Evolutionary conservation across 2,888 invertebrate genomes (phyloP), one percentile per base, ranked within the genome.

Genomic region (Spodoptera exigua): DNA sequence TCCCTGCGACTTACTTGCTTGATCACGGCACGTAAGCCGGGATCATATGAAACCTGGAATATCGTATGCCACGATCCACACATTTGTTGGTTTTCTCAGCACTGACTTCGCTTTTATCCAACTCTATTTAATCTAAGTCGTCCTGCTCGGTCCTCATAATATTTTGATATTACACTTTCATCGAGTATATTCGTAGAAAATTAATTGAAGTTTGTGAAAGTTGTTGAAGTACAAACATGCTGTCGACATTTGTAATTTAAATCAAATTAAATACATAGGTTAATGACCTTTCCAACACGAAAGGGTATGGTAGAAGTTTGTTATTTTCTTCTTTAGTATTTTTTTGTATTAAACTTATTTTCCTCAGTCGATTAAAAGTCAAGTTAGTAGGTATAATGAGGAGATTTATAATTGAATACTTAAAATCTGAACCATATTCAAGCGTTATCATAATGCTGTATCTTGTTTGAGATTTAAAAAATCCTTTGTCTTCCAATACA

Each of bases 1-100:
- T 44, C 40, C 14, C 44, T 40, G 51, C 47, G 45, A 51, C 13
- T 7, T 55, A 39, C 13, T 53, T 45, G 56, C 27, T 27, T 27
- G 27, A 27, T 5, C 27, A 27, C 27, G 16, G 16, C 44, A 57
- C 16, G 27, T 49, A 66, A 48, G 39, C 45, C 32, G 17, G 21
- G 53, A 45, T 18, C 46, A 45, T 67, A 51, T 61, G 53, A 56
- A 53, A 58, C 67, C 67, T 63, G 46, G 55, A 64, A 71, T 71
- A 46, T 47, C 47, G 46, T 40, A 13, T 69, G 58, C 5, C 68
- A 76, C 48, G 61, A 52, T 41, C 16, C 57, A 45, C 63, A 59
- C 52, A 13, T 36, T 45, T 43, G 44, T 17, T 36, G 53, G 40
- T 54, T 46, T 54, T 52, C 63, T 34, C 17, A 44, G 36, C 37